These are phyloP conservation scores for Myiopsitta monachus DNA, from an alignment of 2,113 vertebrate species.

Conservation along the genomic window DNA sequence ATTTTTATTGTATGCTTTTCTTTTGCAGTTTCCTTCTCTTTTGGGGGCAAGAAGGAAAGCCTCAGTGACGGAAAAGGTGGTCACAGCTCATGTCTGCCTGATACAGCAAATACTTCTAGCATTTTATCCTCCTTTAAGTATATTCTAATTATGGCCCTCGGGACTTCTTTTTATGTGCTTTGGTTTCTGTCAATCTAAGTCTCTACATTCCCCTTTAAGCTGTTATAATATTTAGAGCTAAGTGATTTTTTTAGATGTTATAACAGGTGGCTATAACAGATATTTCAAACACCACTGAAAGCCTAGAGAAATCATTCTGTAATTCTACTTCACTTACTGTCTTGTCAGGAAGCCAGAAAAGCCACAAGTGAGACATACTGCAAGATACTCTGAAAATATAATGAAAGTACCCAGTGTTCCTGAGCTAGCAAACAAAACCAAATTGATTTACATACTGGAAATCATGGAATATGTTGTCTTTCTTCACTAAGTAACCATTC, in stretches of 20 bases:
- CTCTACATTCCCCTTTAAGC: not conserved
- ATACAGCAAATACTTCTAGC: not conserved
- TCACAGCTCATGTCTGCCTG: not conserved
- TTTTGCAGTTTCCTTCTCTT: not conserved
- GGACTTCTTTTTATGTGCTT: not conserved
- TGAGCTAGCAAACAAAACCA: not conserved
- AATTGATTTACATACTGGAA: not conserved
- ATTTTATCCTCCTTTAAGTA: not conserved
- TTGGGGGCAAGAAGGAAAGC: not conserved
- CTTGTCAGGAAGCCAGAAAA: conserved; percentile 32
- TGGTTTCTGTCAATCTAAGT: not conserved
- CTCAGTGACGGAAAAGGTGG: not conserved
- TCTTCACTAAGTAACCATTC: not conserved
- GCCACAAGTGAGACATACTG: conserved; percentile 22
- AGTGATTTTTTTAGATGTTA: not conserved
- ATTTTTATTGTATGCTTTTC: not conserved
- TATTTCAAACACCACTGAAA: not conserved
- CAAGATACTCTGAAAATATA: not conserved
- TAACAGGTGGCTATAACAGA: not conserved
- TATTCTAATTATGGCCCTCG: not conserved
- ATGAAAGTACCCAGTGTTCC: not conserved
- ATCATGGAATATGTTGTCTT: not conserved
- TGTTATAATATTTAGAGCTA: not conserved
- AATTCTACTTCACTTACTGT: not conserved
- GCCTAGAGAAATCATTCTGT: not conserved